These are phyloP conservation scores for Acanthurus leucopareius DNA, from an alignment of 2,797 vertebrate species.

Conservation along the genomic window DNA sequence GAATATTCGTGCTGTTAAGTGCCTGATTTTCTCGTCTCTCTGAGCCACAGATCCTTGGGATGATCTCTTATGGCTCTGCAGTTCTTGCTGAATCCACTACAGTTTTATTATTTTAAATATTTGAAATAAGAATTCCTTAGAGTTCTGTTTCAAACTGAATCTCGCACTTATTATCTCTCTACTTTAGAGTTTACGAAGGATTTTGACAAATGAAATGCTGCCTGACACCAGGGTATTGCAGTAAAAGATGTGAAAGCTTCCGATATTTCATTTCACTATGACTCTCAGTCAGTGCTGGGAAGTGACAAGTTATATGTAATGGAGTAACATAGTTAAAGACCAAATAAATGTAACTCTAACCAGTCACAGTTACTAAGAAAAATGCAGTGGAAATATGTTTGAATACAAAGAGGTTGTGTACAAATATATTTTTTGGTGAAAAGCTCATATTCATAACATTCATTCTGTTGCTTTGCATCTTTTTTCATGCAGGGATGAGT, in stretches of 20 bases:
- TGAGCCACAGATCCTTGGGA: conserved; percentile 9
- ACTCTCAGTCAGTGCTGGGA: not conserved
- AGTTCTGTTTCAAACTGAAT: conserved; percentile 1
- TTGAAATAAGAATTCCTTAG: conserved; percentile 24
- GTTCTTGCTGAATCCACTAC: conserved; percentile 28
- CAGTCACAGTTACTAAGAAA: not conserved
- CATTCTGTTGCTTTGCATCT: too few species aligned
- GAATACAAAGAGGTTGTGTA: too few species aligned
- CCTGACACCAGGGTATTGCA: not conserved
- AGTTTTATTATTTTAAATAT: conserved; percentile 35
- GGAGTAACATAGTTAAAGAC: not conserved
- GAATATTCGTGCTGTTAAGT: conserved; percentile 17
- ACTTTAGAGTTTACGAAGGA: conserved; percentile 7
- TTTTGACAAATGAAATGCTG: not conserved
- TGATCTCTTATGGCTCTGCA: conserved; percentile 17
- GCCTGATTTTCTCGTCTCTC: conserved; percentile 11
- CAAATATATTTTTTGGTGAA: too few species aligned
- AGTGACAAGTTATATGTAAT: not conserved
- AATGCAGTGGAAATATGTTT: too few species aligned
- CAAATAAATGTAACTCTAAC: not conserved
- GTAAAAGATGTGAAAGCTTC: conserved; percentile 1
- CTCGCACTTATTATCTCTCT: not conserved
- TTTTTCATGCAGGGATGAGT: too few species aligned
- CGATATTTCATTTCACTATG: conserved; percentile 2
- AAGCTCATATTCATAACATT: too few species aligned